Percentiles rank a stretch among this genome's conserved stretches.
Conservation (phyloP, 2,888 invertebrate species). For the Phania funesta region DNA sequence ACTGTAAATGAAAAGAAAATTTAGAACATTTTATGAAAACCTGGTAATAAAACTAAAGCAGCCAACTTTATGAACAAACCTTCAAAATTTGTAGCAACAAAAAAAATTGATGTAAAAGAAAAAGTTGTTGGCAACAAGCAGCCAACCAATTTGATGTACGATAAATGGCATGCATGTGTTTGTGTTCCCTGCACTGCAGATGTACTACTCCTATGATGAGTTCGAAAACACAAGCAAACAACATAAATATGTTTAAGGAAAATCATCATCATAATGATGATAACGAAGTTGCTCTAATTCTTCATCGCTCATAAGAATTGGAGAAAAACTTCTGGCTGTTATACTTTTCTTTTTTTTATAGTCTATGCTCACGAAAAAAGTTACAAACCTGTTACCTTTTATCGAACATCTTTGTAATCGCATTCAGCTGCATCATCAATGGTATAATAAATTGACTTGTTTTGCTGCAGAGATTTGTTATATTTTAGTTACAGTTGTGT, state of each 20-base stretch:
- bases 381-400: conserved; percentile 44
- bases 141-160: conserved; percentile 1
- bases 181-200: conserved; percentile 21
- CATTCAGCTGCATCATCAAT: conserved; percentile 36
- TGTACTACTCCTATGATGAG: conserved; percentile 14
- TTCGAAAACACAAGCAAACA: background rate
- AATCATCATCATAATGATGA: conserved; percentile 25
- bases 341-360: conserved; percentile 4
- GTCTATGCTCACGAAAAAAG: background rate
- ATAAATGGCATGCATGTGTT: background rate
- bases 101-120: conserved; percentile 34
- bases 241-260: conserved; percentile 4
- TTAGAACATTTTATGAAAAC: conserved; percentile 58
- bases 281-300: conserved; percentile 60
- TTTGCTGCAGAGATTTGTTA: conserved; percentile 25
- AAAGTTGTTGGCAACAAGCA: conserved; percentile 37
- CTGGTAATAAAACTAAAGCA: conserved; percentile 30
- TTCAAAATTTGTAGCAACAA: conserved; percentile 1
- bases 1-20: conserved; percentile 55
- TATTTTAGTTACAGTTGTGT: background rate
- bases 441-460: conserved; percentile 59
- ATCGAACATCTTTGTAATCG: conserved; percentile 1
- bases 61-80: conserved; percentile 35
- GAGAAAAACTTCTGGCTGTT: conserved; percentile 24
- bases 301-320: conserved; percentile 27